phyloP scores from a whole-genome alignment of 2,113 vertebrate species.

The Sitta europaea region DNA sequence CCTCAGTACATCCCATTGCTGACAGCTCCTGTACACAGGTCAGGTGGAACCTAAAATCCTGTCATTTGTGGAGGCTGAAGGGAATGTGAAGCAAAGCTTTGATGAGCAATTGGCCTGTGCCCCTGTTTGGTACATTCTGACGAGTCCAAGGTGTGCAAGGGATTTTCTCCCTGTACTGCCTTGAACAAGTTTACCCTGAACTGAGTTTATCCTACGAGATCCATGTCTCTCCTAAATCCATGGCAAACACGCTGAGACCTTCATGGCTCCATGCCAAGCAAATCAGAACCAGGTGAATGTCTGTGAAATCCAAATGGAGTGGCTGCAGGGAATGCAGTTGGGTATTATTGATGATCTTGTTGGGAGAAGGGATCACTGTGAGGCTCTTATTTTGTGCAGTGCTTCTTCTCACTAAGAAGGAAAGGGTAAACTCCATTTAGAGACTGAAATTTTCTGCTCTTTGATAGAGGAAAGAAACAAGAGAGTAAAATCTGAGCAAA shows the following conservation, averaged over 20 bases:
- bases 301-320: not conserved
- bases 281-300: not conserved
- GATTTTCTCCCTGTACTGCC: not conserved
- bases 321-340: not conserved
- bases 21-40: not conserved
- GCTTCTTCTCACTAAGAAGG: not conserved
- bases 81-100: not conserved
- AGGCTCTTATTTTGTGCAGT: not conserved
- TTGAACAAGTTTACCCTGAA: not conserved
- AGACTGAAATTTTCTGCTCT: not conserved
- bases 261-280: not conserved
- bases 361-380: not conserved
- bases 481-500: not conserved
- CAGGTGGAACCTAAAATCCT: not conserved
- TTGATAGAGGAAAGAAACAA: not conserved
- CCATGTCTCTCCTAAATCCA: not conserved
- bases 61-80: not conserved
- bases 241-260: not conserved
- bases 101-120: not conserved
- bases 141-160: fast-evolving
- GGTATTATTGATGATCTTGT: not conserved
- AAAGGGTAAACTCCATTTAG: not conserved
- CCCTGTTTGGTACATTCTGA: not conserved
- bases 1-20: not conserved
- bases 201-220: not conserved